Percentiles rank a stretch among this genome's conserved stretches.
phyloP scores from a whole-genome alignment of 2,113 vertebrate genomes.

The Leucoraja erinaceus region DNA sequence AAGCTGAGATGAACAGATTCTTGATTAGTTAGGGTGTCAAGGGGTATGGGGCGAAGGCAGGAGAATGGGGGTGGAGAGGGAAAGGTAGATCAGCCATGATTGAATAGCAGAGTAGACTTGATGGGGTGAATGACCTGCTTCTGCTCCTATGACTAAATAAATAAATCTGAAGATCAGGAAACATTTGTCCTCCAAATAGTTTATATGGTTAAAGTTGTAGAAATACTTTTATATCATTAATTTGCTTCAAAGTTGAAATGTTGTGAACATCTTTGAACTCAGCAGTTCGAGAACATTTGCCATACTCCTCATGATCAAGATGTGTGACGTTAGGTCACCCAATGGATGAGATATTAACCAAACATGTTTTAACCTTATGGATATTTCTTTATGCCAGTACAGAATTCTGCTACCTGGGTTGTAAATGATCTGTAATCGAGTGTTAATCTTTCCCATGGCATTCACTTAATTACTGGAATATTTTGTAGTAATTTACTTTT shows the following conservation, averaged over 20 bases:
- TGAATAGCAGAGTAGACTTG: too few relatives aligned
- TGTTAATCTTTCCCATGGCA: background rate
- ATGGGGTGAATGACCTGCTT: too few relatives aligned
- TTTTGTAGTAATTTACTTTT: constrained; percentile 1
- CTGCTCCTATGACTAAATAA: too few relatives aligned
- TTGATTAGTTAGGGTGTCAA: too few relatives aligned
- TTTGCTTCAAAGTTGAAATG: background rate
- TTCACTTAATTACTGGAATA: background rate
- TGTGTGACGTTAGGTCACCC: background rate
- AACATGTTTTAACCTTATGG: background rate
- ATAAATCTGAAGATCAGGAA: background rate
- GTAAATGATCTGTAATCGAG: background rate
- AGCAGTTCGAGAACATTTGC: background rate
- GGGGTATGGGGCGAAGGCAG: too few relatives aligned
- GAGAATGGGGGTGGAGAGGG: too few relatives aligned
- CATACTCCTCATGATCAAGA: background rate
- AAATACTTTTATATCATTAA: background rate
- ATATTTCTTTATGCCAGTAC: background rate
- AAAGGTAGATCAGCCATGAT: too few relatives aligned
- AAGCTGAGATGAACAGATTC: too few relatives aligned
- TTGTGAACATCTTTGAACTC: background rate
- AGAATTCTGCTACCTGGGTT: background rate
- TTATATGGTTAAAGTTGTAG: background rate
- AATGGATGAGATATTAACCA: background rate
- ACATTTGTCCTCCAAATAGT: background rate